Base-by-base conservation (phyloP, 2,888 invertebrate genomes). In the Sericinus montela region DNA sequence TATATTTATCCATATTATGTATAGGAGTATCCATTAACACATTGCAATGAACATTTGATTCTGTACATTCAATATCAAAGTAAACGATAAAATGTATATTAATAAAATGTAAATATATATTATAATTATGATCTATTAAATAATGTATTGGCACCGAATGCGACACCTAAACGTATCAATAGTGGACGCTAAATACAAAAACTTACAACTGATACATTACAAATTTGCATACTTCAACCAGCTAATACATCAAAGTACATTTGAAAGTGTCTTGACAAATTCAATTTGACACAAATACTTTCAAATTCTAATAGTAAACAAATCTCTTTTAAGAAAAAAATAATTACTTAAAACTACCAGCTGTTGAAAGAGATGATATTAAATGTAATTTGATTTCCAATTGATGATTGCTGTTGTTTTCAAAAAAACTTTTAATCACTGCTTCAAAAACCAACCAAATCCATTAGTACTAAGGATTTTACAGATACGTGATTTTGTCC, bases 61-160 rank as follows among this genome's bases (percentile, higher is more conserved):
- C 82, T 80, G 80, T 82, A 85, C 85, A 84, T 75, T 72, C 67
- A 77, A 78, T 84, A 84, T 81, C 80, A 87, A 86, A 83, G 72
- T 80, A 84, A 86, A 80, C 75, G 75, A 75, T 83, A 75, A 65
- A 74, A 79, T 80, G 73, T 62, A 45, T 40, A 80, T 62, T 64
- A 73, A 75, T 75, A 75, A 79, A 63, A 81, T 83, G 78, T 84
- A 83, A 80, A 85, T 84, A 83, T 81, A 75, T 75, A 63, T 30
- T 60, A 57, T 59, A 59, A 64, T 69, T 71, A 74, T 74, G 69
- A 70, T 75, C 72, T 77, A 75, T 70, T 72, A 72, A 76, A 69
- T 76, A 59, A 74, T 72, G 72, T 71, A 66, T 83, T 85, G 86
- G 86, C 85, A 85, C 85, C 83, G 77, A 72, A 69, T 69, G 72